Evolutionary conservation across 2,888 invertebrate genomes (phyloP).

Genomic region (Ypsolopha scabrella): DNA sequence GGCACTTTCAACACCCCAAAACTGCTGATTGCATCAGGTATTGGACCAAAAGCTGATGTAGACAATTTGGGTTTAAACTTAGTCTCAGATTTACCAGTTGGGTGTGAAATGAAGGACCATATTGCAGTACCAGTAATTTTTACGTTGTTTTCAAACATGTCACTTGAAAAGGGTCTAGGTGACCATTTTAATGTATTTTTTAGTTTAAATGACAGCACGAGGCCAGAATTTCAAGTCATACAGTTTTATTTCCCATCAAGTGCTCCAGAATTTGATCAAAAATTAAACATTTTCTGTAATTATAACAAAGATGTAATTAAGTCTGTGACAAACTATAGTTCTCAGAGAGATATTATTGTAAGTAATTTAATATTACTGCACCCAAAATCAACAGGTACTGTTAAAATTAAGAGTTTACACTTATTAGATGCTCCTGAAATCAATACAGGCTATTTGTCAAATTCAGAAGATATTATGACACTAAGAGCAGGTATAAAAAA

Average conservation of each 20-base stretch:
- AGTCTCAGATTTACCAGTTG: not conserved
- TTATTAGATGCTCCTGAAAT: not conserved
- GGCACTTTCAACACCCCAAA: not conserved
- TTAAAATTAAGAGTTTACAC: not conserved
- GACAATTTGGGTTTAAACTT: not conserved
- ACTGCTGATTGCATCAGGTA: not conserved
- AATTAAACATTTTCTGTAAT: no score
- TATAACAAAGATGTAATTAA: not conserved
- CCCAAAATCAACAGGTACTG: not conserved
- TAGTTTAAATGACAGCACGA: no score
- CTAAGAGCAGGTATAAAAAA: not conserved
- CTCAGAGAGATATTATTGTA: not conserved
- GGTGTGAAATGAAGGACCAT: not conserved
- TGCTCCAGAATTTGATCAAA: no score
- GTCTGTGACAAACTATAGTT: not conserved
- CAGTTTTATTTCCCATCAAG: no score
- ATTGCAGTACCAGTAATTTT: not conserved
- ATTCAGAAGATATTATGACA: not conserved
- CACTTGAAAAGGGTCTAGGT: no score
- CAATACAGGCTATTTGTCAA: not conserved
- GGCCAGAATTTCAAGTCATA: no score
- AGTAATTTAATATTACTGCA: not conserved
- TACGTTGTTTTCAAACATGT: no score
- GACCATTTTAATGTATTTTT: no score
- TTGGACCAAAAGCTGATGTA: not conserved